phyloP scores from a whole-genome alignment of 2,888 invertebrate genomes.

The Lucinisca nassula region DNA sequence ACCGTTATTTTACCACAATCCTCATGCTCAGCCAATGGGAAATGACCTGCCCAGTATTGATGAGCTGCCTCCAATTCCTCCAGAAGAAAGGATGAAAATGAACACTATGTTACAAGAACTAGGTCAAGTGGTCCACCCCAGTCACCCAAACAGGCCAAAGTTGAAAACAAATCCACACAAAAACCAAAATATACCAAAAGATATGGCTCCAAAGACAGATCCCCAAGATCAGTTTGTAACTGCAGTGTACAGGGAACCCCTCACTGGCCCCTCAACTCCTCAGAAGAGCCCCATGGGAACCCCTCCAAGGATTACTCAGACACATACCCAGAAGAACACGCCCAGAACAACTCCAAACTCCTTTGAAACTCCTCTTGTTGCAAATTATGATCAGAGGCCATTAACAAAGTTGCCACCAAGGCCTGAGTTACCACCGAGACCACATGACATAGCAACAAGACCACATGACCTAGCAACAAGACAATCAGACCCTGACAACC shows the following conservation, averaged over 20 bases:
- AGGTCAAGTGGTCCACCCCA: slow-evolving; percentile 71
- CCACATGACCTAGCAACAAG: background rate
- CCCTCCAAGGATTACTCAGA: slow-evolving; percentile 36
- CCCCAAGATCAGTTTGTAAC: slow-evolving; percentile 81
- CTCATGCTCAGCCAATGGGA: slow-evolving; percentile 19
- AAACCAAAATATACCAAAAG: slow-evolving; percentile 42
- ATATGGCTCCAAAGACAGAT: slow-evolving; percentile 19
- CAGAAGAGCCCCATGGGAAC: slow-evolving; percentile 67
- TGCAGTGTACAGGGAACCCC: slow-evolving; percentile 82
- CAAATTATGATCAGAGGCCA: slow-evolving; percentile 2
- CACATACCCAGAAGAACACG: slow-evolving; percentile 25
- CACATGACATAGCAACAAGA: background rate
- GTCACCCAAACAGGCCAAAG: slow-evolving; percentile 67
- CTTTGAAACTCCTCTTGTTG: slow-evolving; percentile 15
- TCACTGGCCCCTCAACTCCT: slow-evolving; percentile 70
- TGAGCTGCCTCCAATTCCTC: slow-evolving; percentile 73
- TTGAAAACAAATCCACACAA: slow-evolving; percentile 31
- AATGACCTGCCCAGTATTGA: slow-evolving; percentile 72
- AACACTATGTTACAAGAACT: slow-evolving; percentile 79
- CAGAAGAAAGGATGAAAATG: slow-evolving; percentile 72
- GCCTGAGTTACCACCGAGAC: slow-evolving; percentile 13
- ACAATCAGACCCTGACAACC: slow-evolving; percentile 57
- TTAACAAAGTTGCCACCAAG: slow-evolving; percentile 68
- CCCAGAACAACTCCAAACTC: slow-evolving; percentile 37
- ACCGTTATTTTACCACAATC: slow-evolving; percentile 27